These are phyloP conservation scores for Dipodomys stephensi DNA, from an alignment of 2,113 vertebrate genomes.

Conservation along the genomic window DNA sequence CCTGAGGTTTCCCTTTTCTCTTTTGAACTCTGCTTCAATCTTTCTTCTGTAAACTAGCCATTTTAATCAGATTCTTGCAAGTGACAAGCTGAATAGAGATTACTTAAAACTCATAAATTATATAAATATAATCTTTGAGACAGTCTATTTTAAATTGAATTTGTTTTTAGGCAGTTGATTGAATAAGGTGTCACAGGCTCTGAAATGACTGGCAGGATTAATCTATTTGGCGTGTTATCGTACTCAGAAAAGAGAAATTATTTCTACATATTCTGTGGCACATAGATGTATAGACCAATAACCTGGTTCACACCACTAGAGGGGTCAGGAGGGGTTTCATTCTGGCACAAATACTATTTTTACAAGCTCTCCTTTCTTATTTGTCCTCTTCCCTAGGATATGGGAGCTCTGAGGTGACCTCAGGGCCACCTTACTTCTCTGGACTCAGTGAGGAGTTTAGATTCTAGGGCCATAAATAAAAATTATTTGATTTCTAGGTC, in stretches of 20 bases:
- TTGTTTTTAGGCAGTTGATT: slow-evolving; percentile 51
- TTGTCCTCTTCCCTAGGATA: neutral
- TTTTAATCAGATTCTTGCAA: slow-evolving; percentile 72
- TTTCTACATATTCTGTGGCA: slow-evolving; percentile 45
- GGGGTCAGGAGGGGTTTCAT: neutral
- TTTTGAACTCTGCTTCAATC: slow-evolving; percentile 20
- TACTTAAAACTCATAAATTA: slow-evolving; percentile 76
- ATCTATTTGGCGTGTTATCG: slow-evolving; percentile 51
- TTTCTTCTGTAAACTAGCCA: slow-evolving; percentile 62
- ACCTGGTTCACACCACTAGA: neutral
- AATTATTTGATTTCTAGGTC: neutral
- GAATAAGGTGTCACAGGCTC: slow-evolving; percentile 57
- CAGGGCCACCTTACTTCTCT: neutral
- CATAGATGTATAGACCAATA: neutral
- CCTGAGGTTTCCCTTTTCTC: neutral
- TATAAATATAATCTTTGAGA: slow-evolving; percentile 75
- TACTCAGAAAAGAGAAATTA: slow-evolving; percentile 53
- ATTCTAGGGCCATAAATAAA: neutral
- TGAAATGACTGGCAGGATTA: neutral
- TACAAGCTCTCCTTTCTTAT: neutral
- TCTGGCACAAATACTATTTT: neutral
- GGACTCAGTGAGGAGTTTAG: neutral
- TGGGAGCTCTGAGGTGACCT: neutral
- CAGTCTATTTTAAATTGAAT: slow-evolving; percentile 65
- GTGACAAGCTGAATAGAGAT: slow-evolving; percentile 62